Evolutionary conservation across 2,888 invertebrate genomes (phyloP), one percentile per base, ranked within the genome.

Genomic region (Drosophila histrio): DNA sequence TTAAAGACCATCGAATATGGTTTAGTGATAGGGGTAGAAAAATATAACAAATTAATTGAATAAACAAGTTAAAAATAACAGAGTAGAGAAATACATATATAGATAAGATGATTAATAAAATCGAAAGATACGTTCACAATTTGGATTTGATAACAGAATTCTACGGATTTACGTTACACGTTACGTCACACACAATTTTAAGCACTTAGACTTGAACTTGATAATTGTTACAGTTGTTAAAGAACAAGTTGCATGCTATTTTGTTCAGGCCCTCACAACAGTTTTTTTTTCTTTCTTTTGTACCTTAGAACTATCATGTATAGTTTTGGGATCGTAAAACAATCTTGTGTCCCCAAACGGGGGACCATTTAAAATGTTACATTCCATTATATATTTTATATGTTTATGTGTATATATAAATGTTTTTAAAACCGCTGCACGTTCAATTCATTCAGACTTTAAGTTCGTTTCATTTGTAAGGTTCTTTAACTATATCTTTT

Each of bases 381-480:
- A 46, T 57, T 67, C 50, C 43, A 53, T 43, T 46, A 44, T 46
- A 44, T 28, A 30, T 17, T 60, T 62, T 47, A 62, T 39, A 47
- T 39, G 9, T 43, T 46, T 61, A 47, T 63, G 41, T 77, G 56
- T 77, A 72, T 74, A 63, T 63, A 60, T 72, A 65, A 47, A 59
- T 73, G 60, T 74, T 74, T 67, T 78, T 72, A 87, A 82, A 82
- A 82, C 82, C 82, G 82, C 87, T 87, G 85, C 87, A 85, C 79
- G 79, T 82, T 85, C 67, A 72, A 72, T 82, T 85, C 82, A 71
- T 71, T 84, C 84, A 84, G 88, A 86, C 88, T 88, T 84, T 88
- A 84, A 78, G 84, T 88, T 88, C 87, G 70, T 72, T 84, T 86
- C 80, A 60, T 86, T 78, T 85, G 86, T 83, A 85, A 77, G 77